phyloP scores from a whole-genome alignment of 2,113 vertebrate species.

The Catharus minimus region DNA sequence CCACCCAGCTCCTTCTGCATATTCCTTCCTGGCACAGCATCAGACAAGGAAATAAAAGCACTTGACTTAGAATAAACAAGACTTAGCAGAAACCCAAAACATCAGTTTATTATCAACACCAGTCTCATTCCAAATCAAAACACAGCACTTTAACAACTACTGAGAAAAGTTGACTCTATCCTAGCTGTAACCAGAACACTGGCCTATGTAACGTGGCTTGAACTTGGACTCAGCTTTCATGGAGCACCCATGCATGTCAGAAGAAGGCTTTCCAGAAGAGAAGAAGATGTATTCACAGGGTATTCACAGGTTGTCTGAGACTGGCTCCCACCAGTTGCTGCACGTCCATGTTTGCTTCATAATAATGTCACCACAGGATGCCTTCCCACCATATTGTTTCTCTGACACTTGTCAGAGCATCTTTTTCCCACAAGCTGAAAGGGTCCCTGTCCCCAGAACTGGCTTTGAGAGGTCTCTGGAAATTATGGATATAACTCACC shows the following conservation, averaged over 20 bases:
- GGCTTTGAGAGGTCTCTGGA: not conserved
- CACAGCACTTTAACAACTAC: not conserved
- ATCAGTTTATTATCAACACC: not conserved
- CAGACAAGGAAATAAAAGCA: not conserved
- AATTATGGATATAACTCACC: not conserved
- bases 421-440: not conserved
- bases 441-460: not conserved
- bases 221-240: not conserved
- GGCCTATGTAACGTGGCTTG: fast-evolving
- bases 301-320: not conserved
- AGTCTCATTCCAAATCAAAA: not conserved
- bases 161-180: not conserved
- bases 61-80: not conserved
- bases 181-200: too few species aligned
- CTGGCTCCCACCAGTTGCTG: not conserved
- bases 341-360: too few species aligned
- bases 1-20: not conserved
- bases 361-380: too few species aligned
- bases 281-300: too few species aligned
- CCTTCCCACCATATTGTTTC: not conserved
- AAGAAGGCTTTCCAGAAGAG: not conserved
- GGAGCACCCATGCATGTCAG: not conserved
- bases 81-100: not conserved
- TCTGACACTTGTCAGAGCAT: not conserved
- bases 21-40: not conserved